These are phyloP conservation scores for Mirza zaza DNA, from an alignment of 2,113 vertebrate genomes.

Conservation along the genomic window DNA sequence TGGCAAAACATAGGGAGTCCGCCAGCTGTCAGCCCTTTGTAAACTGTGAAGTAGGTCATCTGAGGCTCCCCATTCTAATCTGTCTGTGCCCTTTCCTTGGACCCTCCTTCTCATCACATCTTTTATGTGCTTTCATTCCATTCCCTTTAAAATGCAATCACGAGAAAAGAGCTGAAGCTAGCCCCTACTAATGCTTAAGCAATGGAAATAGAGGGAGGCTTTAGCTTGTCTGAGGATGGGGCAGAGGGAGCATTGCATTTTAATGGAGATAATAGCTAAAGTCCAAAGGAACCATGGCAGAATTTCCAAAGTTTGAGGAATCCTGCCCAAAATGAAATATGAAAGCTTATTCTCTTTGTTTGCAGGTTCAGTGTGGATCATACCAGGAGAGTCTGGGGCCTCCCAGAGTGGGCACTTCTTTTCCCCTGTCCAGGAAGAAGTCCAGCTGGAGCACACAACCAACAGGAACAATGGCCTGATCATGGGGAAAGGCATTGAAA, in stretches of 20 bases:
- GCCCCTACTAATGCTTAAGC: not conserved
- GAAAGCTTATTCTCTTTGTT: not conserved
- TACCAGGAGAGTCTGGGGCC: not conserved
- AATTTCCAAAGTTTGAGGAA: constrained; percentile 39
- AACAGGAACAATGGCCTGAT: not conserved
- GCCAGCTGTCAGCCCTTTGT: not conserved
- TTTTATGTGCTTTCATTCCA: not conserved
- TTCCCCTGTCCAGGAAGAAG: not conserved
- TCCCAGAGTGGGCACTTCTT: not conserved
- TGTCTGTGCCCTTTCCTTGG: not conserved
- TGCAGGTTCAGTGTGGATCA: not conserved
- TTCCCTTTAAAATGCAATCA: not conserved
- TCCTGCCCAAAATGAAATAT: not conserved
- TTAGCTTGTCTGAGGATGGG: not conserved
- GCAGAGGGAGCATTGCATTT: not conserved
- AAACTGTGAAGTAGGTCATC: not conserved
- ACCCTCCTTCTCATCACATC: not conserved
- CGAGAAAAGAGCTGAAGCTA: constrained; percentile 23
- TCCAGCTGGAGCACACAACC: not conserved
- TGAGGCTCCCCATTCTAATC: not conserved
- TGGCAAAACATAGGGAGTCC: not conserved
- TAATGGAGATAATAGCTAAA: not conserved
- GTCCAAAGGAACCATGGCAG: not conserved
- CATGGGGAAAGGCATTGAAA: not conserved
- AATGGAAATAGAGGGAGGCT: not conserved